Percentiles rank a stretch among this genome's conserved stretches.
phyloP scores from a whole-genome alignment of 2,888 invertebrate species.

The Melipona bicolor region DNA sequence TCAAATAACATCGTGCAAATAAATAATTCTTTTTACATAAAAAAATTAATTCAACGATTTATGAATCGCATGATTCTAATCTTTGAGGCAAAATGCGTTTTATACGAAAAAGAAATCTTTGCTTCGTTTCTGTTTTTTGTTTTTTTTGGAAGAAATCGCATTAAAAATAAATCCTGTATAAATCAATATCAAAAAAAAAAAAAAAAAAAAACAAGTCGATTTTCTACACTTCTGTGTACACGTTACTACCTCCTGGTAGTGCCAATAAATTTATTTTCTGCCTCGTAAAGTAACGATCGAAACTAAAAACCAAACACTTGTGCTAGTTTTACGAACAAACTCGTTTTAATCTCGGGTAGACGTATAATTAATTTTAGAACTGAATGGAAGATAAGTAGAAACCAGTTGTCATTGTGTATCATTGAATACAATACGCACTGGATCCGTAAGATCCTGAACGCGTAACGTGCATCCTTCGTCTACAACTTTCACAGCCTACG shows the following conservation, averaged over 20 bases:
- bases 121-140: conserved; percentile 8
- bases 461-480: conserved; percentile 13
- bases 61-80: background rate
- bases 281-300: no score
- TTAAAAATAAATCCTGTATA: conserved; percentile 16
- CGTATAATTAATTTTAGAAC: background rate
- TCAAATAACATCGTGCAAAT: no score
- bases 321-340: background rate
- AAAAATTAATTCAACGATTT: no score
- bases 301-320: background rate
- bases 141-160: conserved; percentile 14
- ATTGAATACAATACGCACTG: background rate
- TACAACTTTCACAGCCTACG: conserved; percentile 54
- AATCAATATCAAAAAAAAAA: background rate
- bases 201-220: background rate
- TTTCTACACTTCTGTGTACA: conserved; percentile 48
- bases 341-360: background rate
- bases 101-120: conserved; percentile 1
- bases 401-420: background rate
- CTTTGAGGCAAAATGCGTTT: background rate
- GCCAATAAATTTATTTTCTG: conserved; percentile 27
- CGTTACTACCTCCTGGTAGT: conserved; percentile 54
- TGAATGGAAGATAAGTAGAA: conserved; percentile 3
- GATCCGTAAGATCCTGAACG: conserved; percentile 16
- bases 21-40: no score